Conservation (phyloP, 2,113 vertebrate genomes). For the Neodontobutis hainanensis region DNA sequence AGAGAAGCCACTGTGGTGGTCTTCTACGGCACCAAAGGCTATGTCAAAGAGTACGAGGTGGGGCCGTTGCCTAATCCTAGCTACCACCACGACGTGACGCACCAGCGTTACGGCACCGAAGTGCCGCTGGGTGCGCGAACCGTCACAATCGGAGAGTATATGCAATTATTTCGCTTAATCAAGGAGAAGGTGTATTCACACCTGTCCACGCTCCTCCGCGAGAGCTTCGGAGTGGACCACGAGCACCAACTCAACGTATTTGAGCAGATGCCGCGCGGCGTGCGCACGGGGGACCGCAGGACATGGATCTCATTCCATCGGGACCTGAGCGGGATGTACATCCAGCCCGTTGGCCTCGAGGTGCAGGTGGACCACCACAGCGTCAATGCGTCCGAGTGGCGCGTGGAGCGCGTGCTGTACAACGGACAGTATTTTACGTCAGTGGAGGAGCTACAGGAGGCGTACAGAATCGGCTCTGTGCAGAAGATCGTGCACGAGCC, state of each 20-base stretch:
- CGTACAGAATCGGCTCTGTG: constrained; percentile 72
- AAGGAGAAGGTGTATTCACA: constrained; percentile 58
- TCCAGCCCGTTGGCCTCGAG: constrained; percentile 88
- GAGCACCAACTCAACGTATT: constrained; percentile 52
- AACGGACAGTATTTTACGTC: constrained; percentile 83
- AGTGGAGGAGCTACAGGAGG: constrained; percentile 61
- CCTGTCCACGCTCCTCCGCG: constrained; percentile 64
- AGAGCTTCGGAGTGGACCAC: constrained; percentile 76
- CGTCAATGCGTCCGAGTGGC: constrained; percentile 76
- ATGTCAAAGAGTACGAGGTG: constrained; percentile 85
- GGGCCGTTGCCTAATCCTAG: constrained; percentile 74
- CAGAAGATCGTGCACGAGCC: constrained; percentile 68
- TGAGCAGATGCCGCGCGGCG: constrained; percentile 82
- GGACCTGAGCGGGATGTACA: constrained; percentile 74
- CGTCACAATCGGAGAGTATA: constrained; percentile 80
- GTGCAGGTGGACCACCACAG: constrained; percentile 84
- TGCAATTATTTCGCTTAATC: constrained; percentile 57
- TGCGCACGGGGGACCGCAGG: constrained; percentile 80
- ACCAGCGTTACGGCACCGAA: constrained; percentile 62
- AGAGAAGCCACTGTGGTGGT: constrained; percentile 84
- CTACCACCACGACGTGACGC: constrained; percentile 71
- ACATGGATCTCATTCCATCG: constrained; percentile 89
- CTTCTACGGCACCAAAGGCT: constrained; percentile 73
- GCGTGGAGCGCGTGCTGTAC: constrained; percentile 78
- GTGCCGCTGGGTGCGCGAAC: constrained; percentile 79